Percentiles rank a stretch among this genome's conserved stretches.
Evolutionary conservation across 1,140 invertebrate genomes (phyloP).

Genomic region (Periplaneta americana): DNA sequence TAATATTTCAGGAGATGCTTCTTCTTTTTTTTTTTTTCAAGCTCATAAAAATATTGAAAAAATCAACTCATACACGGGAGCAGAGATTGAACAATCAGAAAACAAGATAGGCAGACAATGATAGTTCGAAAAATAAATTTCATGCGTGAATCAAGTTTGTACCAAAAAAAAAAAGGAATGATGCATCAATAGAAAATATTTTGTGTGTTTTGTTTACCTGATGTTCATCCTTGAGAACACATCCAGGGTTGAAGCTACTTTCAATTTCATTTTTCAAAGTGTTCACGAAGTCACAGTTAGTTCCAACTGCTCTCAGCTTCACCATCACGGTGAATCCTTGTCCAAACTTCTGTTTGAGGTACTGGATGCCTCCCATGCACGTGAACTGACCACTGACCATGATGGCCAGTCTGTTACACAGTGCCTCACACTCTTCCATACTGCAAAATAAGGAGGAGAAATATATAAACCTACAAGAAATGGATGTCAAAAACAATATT

Average conservation of each 20-base stretch:
- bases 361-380: constrained; percentile 45
- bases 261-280: neutral
- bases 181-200: no score
- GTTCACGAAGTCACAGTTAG: neutral
- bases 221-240: constrained; percentile 24
- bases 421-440: constrained; percentile 84
- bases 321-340: neutral
- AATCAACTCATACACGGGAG: no score
- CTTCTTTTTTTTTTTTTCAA: no score
- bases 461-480: neutral
- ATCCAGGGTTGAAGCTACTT: neutral
- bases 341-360: constrained; percentile 53
- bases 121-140: no score
- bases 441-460: constrained; percentile 37
- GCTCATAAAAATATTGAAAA: no score
- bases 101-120: no score
- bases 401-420: constrained; percentile 56
- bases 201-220: constrained; percentile 30
- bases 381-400: constrained; percentile 49
- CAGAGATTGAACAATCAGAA: no score
- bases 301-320: neutral
- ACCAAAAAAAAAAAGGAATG: no score
- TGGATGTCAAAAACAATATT: neutral
- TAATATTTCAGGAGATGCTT: no score
- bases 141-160: no score